Base-by-base conservation (phyloP, 2,888 invertebrate genomes). In the Argyresthia goedartella region DNA sequence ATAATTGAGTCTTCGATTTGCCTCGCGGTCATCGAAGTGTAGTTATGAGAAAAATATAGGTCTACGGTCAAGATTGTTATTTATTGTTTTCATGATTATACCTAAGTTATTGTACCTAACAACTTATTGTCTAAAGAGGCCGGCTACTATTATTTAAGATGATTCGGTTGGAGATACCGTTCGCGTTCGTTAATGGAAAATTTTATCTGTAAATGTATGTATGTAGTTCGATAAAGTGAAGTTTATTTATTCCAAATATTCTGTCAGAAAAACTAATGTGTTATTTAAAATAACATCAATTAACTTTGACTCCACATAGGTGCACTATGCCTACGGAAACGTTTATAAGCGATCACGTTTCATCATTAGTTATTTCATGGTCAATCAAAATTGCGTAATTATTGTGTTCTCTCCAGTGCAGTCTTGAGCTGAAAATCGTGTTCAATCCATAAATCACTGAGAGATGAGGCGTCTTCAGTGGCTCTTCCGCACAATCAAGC, bases 81-180 rank as follows among this genome's bases (percentile, higher is more conserved):
- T 49, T 49, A 49, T 49, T 35, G 49, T 35, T 36, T n/a, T 11
- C 2, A 49, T 25, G 41, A 49, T 49, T 49, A 49, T 49, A 39
- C 39, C 15, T 39, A 25, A 25, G 25, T 25, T 25, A 25, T 25
- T 25, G 25, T 25, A 25, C 25, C 25, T 25, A 34, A n/a, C 34
- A 13, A 11, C 34, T n/a, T 15, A 49, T 39, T 49, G 49, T 47
- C 34, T 25, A 43, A 14, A 36, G 8, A 41, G 13, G n/a, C 41
- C 11, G 11, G 41, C 11, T 6, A 6, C 41, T 13, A 41, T 41
- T 41, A 41, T 41, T 41, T 8, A 25, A 25, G 25, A 25, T 25
- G 6, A 25, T 25, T 25, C 25, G 3, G 25, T 25, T 25, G 25
- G 6, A 25, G 25, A 25, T 25, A 25, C 2, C 25, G 25, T 25